Base-by-base conservation (phyloP, 2,113 vertebrate species). In the Aythya baeri region DNA sequence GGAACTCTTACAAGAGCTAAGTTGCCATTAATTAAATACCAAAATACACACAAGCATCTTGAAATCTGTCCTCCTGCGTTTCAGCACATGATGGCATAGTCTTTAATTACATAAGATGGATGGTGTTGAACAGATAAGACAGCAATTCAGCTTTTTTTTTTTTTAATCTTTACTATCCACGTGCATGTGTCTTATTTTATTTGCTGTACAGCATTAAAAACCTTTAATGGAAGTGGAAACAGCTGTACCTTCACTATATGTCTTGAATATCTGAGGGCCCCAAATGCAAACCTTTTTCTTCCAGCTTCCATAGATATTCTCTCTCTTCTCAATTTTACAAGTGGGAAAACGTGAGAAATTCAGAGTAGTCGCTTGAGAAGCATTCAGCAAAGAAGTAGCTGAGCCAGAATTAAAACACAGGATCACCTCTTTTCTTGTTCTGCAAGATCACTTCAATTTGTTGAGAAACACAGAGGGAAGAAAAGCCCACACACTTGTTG, bases 1-100 rank as follows among this genome's bases (percentile, higher is more conserved):
- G 87, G 72, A 88, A 89, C 52, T 13, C 55, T 46, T 88, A 68
- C 46, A 86, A 95, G 52, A 92, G 77, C 83, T 82, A 89, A 84
- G 66, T 63, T 91, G 83, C 74, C 86, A 83, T 83, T 86, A 88
- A 94, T 88, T 77, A 92, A 75, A 34, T 65, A 76, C 74, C 58
- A 95, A 95, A 96, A 96, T 90, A 94, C 70, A 86, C 83, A 95
- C 21, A 41, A 86, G 41, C 83, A 86, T 92, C 90, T 94, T 72
- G 68, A 91, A 91, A 96, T 93, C 86, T 86, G 89, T 91, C 83
- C 82, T 94, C 76, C 76, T 6, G 43, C 13, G 0, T 84, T 83
- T 84, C 61, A 93, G 91, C 70, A 80, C 26, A 77, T 11, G 38
- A 83, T 14, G 91, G 62, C 34, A 83, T 4, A 84, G 54, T 62